phyloP scores from a whole-genome alignment of 2,888 invertebrate genomes.

The Ganaspis brasiliensis region DNA sequence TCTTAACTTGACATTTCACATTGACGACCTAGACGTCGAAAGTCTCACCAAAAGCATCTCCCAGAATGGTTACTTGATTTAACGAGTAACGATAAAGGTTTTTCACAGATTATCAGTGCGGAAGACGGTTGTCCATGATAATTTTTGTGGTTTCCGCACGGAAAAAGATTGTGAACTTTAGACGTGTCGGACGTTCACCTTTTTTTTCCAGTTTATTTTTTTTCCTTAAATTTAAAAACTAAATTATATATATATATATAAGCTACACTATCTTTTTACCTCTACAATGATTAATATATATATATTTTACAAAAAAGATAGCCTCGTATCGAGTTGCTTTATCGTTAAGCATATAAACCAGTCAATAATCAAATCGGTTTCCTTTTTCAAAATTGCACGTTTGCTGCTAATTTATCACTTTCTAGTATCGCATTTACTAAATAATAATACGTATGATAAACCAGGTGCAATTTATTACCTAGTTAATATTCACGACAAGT shows the following conservation, averaged over 20 bases:
- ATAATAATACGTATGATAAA: slow-evolving; percentile 39
- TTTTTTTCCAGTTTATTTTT: neutral
- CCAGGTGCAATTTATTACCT: slow-evolving; percentile 30
- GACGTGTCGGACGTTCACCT: neutral
- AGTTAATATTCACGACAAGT: slow-evolving; percentile 12
- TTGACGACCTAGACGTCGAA: slow-evolving; percentile 24
- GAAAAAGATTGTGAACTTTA: slow-evolving; percentile 4
- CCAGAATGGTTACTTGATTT: slow-evolving; percentile 25
- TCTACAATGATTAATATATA: neutral
- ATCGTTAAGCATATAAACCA: slow-evolving; percentile 20
- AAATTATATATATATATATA: neutral
- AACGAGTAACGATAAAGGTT: slow-evolving; percentile 15
- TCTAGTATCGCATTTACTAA: slow-evolving; percentile 28
- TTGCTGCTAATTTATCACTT: slow-evolving; percentile 32
- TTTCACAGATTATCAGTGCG: slow-evolving; percentile 6
- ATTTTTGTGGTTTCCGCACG: slow-evolving; percentile 24
- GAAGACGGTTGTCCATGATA: slow-evolving; percentile 11
- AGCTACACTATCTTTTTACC: neutral
- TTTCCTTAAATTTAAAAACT: neutral
- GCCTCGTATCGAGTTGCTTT: slow-evolving; percentile 24
- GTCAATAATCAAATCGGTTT: slow-evolving; percentile 21
- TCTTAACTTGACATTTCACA: slow-evolving; percentile 20
- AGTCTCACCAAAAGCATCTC: neutral
- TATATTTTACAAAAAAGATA: neutral
- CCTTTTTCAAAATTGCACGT: slow-evolving; percentile 33